Evolutionary conservation across 2,888 invertebrate species (phyloP).

Genomic region (Tetragnatha montana): DNA sequence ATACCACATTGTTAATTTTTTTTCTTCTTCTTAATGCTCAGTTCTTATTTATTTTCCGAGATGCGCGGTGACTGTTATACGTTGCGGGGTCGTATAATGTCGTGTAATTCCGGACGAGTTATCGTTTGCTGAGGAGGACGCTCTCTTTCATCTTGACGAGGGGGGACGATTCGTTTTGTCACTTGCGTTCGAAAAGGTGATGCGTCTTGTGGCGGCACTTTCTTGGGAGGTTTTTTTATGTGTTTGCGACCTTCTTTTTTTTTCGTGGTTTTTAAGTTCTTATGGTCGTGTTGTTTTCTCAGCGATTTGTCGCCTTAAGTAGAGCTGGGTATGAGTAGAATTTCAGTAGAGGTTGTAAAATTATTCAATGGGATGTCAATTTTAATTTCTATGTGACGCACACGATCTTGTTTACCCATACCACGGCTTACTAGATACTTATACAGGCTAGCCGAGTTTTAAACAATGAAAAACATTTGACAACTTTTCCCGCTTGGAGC

Average conservation of each 20-base stretch:
- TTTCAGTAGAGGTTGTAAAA: background rate
- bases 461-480: too few relatives aligned
- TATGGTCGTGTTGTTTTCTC: background rate
- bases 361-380: too few relatives aligned
- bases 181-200: background rate
- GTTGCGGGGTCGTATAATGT: slow-evolving; percentile 15
- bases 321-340: background rate
- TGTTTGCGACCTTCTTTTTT: background rate
- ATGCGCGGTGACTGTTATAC: background rate
- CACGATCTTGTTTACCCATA: too few relatives aligned
- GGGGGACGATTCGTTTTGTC: slow-evolving; percentile 20
- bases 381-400: too few relatives aligned
- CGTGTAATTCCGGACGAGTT: slow-evolving; percentile 15
- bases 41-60: slow-evolving; percentile 24
- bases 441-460: too few relatives aligned
- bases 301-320: background rate
- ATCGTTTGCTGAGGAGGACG: slow-evolving; percentile 3
- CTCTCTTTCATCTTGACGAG: slow-evolving; percentile 10
- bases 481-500: too few relatives aligned
- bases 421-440: too few relatives aligned
- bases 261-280: background rate
- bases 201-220: background rate
- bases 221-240: background rate
- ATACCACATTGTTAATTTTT: background rate
- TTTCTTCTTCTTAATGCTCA: slow-evolving; percentile 4